Base-by-base conservation (phyloP, 2,888 invertebrate species). In the Cephus pulcher region DNA sequence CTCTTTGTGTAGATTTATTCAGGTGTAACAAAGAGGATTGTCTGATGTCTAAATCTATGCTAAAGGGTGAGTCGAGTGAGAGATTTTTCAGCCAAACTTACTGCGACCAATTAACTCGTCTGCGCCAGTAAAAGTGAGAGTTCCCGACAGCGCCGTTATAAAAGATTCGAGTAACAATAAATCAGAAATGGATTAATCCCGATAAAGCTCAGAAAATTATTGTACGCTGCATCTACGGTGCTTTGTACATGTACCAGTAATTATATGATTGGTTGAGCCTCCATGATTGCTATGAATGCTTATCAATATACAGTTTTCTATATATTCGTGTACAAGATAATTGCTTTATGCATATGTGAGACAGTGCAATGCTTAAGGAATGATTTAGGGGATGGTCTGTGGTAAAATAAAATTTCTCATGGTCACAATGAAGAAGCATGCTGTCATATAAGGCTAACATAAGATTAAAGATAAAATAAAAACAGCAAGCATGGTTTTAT, bases 21-120 rank as follows among this genome's bases (percentile, higher is more conserved):
- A 56, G 56, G 23, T 56, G 56, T 23, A 56, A 56, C 56, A 56
- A 56, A 56, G 40, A 40, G 56, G 56, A 23, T 23, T 56, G 9
- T 56, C 56, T 23, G 56, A 56, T 56, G 56, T 56, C 56, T 56
- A 23, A 23, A 23, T 56, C 56, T 56, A 56, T 23, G 56, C 56
- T 56, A 56, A 56, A 56, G 23, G 56, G 23, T 56, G 56, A 56
- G 23, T 56, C 23, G 56, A 56, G 56, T 23, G 56, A 56, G 56
- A 56, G 56, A 56, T 56, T 56, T 56, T 56, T 23, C 23, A 56
- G 6, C 56, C 56, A 74, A 85, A 92, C 92, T 92, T 91, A 92
- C 92, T 91, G 87, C 90, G 87, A 84, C 92, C 92, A 86, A 92
- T 92, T 88, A 92, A 89, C 86, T 89, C 88, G 87, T 90, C 92